Percentiles rank a stretch among this genome's conserved stretches.
Evolutionary conservation across 2,113 vertebrate genomes (phyloP).

Genomic region (Melanerpes aurifrons): DNA sequence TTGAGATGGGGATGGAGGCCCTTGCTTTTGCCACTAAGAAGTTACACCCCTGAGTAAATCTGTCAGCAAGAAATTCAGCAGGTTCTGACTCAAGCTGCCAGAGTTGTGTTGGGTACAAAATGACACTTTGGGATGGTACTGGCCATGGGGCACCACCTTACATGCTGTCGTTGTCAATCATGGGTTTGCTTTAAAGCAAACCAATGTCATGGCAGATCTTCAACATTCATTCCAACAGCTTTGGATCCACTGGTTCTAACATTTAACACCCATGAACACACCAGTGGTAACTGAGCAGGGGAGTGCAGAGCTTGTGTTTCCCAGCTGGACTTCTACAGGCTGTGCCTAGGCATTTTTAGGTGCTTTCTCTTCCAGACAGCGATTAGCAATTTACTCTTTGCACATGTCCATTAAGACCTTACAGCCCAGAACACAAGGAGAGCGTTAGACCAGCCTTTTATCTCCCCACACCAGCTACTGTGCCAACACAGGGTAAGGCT

Average conservation of each 20-base stretch:
- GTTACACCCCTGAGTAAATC: too few relatives aligned
- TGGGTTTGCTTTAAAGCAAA: not conserved
- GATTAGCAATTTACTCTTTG: not conserved
- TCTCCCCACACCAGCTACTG: not conserved
- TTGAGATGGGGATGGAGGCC: rapidly evolving
- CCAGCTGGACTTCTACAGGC: not conserved
- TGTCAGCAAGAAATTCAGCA: not conserved
- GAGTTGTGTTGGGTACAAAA: not conserved
- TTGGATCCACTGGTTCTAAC: not conserved
- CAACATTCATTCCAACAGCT: not conserved
- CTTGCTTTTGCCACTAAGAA: not conserved
- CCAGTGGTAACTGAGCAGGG: rapidly evolving
- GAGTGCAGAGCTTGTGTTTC: not conserved
- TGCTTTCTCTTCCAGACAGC: rapidly evolving
- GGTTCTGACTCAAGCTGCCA: not conserved
- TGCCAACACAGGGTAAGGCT: not conserved
- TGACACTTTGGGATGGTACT: not conserved
- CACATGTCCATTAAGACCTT: rapidly evolving
- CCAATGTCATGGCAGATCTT: rapidly evolving
- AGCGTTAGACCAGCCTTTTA: rapidly evolving
- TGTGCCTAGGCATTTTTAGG: rapidly evolving
- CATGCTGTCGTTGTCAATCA: not conserved
- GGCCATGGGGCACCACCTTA: not conserved
- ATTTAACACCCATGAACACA: not conserved
- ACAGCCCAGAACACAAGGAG: rapidly evolving